Evolutionary conservation across 2,113 vertebrate species (phyloP).

Genomic region (Anhinga rufa): DNA sequence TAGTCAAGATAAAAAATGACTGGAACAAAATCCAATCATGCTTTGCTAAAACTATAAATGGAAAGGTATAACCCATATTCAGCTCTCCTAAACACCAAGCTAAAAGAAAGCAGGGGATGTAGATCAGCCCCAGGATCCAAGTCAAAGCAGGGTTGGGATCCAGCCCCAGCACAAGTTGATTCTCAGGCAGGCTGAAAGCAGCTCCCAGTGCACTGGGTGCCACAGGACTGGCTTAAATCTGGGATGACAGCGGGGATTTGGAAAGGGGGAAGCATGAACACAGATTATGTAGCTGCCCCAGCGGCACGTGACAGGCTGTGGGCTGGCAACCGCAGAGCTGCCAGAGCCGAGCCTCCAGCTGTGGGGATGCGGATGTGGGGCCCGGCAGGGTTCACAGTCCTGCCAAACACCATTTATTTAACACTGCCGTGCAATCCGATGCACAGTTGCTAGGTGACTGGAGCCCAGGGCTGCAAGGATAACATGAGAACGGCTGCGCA

Average conservation of each 20-base stretch:
- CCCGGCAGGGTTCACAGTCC: not conserved
- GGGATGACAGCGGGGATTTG: not conserved
- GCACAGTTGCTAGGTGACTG: constrained; percentile 50
- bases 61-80: constrained; percentile 51
- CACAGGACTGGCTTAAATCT: not conserved
- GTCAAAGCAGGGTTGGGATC: not conserved
- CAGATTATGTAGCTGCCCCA: not conserved
- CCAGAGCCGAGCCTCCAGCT: not conserved
- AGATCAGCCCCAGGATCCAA: not conserved
- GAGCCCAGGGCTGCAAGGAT: not conserved
- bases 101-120: not conserved
- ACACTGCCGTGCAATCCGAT: fast-evolving
- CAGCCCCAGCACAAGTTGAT: not conserved
- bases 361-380: not conserved
- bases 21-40: constrained; percentile 38
- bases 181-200: not conserved
- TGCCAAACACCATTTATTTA: not conserved
- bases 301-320: not conserved
- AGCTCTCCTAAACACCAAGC: constrained; percentile 13
- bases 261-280: not conserved
- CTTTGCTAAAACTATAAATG: constrained; percentile 52
- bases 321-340: not conserved
- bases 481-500: not conserved
- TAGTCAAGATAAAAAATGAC: constrained; percentile 48
- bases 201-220: not conserved